Evolutionary conservation across 2,888 invertebrate species (phyloP).

Genomic region (Calliscelio sp.): DNA sequence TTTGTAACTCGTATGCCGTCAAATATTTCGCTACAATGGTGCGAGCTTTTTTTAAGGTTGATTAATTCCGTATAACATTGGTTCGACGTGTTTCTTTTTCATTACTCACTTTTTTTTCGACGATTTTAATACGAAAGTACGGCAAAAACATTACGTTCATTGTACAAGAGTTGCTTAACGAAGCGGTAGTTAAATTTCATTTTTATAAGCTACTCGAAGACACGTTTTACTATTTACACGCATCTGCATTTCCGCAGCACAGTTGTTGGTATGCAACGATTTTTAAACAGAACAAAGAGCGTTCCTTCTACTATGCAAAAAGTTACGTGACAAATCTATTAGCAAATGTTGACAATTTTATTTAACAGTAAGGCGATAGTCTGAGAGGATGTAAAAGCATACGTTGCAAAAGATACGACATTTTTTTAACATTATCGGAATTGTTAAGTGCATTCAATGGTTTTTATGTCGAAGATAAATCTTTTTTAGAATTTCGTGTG

Average conservation of each 20-base stretch:
- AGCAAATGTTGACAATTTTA: constrained; percentile 37
- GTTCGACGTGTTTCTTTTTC: constrained; percentile 13
- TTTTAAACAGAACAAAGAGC: constrained; percentile 39
- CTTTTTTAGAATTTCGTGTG: no score
- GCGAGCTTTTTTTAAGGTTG: constrained; percentile 42
- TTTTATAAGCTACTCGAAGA: constrained; percentile 72
- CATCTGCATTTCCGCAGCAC: constrained; percentile 63
- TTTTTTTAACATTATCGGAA: neutral
- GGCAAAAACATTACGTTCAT: constrained; percentile 35
- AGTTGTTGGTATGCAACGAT: constrained; percentile 56
- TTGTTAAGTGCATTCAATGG: no score
- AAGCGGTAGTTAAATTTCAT: constrained; percentile 65
- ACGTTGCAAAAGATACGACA: neutral
- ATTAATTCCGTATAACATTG: constrained; percentile 53
- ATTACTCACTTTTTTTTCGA: neutral
- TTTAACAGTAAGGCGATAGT: constrained; percentile 8
- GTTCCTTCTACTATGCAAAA: constrained; percentile 45
- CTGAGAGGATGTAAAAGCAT: neutral
- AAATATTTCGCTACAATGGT: constrained; percentile 44
- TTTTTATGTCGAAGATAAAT: no score
- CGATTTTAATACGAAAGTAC: constrained; percentile 34
- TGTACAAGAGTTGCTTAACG: constrained; percentile 48
- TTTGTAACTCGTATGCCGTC: constrained; percentile 53
- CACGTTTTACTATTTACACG: constrained; percentile 61
- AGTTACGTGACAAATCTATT: constrained; percentile 52